Conservation (phyloP, 1,140 invertebrate species). For the Marisa cornuarietis region DNA sequence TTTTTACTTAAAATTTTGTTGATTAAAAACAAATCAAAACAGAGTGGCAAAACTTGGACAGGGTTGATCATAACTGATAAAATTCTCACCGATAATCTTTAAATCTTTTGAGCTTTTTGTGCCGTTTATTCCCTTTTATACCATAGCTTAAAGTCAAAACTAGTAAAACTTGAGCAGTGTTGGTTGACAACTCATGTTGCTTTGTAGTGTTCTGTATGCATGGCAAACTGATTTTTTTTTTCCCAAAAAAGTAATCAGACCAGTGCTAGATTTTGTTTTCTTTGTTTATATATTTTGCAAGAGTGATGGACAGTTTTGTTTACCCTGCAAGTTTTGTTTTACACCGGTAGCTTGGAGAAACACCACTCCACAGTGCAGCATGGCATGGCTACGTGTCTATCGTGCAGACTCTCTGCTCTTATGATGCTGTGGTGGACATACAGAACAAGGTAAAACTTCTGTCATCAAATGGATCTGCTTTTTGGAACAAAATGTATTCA, state of each 20-base stretch:
- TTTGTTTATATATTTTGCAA: background rate
- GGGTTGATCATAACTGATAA: too few relatives aligned
- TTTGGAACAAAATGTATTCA: background rate
- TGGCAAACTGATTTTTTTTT: background rate
- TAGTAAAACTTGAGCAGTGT: too few relatives aligned
- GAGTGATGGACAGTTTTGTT: background rate
- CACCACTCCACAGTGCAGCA: constrained; percentile 70
- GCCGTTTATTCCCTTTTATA: too few relatives aligned
- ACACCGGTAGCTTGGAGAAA: constrained; percentile 67
- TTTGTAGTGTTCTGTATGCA: too few relatives aligned
- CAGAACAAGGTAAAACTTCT: constrained; percentile 72
- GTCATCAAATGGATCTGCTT: background rate
- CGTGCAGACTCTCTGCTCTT: constrained; percentile 67
- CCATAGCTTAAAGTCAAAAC: too few relatives aligned
- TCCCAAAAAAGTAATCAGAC: background rate
- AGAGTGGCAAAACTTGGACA: too few relatives aligned
- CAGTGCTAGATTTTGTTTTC: background rate
- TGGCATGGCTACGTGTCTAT: constrained; percentile 71
- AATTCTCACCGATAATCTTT: too few relatives aligned
- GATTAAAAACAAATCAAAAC: too few relatives aligned
- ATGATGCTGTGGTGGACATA: constrained; percentile 55
- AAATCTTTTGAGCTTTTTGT: too few relatives aligned
- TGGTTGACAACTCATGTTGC: too few relatives aligned
- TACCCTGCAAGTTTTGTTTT: constrained; percentile 10
- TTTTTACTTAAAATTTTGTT: too few relatives aligned